These are phyloP conservation scores for Ricordea florida DNA, from an alignment of 92 coral and sea anemone species.

Conservation along the genomic window DNA sequence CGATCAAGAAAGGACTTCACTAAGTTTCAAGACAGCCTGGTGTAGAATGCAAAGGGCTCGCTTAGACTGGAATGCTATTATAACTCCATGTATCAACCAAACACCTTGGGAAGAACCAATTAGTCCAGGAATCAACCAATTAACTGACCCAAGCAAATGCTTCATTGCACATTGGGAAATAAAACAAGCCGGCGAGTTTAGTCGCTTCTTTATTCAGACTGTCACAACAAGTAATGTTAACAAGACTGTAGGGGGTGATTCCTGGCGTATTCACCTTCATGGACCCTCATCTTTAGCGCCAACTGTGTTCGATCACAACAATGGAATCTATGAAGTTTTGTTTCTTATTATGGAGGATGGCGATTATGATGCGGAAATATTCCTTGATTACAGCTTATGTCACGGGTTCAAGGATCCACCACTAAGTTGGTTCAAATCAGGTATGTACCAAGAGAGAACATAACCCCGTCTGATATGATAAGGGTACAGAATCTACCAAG, in stretches of 20 bases:
- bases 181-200: conserved; percentile 71
- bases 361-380: conserved; percentile 62
- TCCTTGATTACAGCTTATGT: conserved; percentile 82
- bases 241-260: conserved; percentile 81
- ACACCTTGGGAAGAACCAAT: conserved; percentile 64
- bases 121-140: neutral
- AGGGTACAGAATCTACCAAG: too few relatives aligned
- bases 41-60: conserved; percentile 82
- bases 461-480: too few relatives aligned
- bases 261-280: conserved; percentile 81
- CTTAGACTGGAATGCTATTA: conserved; percentile 71
- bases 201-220: conserved; percentile 76
- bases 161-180: conserved; percentile 70
- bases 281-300: conserved; percentile 80
- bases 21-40: conserved; percentile 62
- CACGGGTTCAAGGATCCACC: conserved; percentile 91
- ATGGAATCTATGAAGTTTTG: conserved; percentile 80
- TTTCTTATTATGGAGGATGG: conserved; percentile 86
- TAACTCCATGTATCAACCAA: conserved; percentile 66
- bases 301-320: conserved; percentile 62
- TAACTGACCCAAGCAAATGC: conserved; percentile 66
- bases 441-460: conserved; percentile 14
- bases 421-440: conserved; percentile 74
- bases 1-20: neutral
- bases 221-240: conserved; percentile 38